Evolutionary conservation across 2,113 vertebrate genomes (phyloP).

Genomic region (Taurulus bubalis): DNA sequence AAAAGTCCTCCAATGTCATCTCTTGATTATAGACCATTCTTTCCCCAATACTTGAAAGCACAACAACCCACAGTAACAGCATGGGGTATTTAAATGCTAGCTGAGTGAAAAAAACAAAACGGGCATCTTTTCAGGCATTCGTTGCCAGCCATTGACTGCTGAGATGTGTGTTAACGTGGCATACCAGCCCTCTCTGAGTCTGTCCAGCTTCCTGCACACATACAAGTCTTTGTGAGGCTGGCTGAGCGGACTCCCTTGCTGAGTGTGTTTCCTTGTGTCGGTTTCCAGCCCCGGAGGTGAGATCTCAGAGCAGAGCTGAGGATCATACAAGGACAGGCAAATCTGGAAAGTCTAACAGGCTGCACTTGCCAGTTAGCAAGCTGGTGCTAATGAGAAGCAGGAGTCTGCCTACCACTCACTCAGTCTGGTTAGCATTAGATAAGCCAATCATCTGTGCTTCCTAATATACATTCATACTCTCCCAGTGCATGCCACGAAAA

Average conservation of each 20-base stretch:
- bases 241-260: constrained; percentile 40
- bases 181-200: constrained; percentile 54
- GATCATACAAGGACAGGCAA: constrained; percentile 55
- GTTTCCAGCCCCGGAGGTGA: constrained; percentile 65
- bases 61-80: constrained; percentile 8
- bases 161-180: constrained; percentile 62
- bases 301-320: constrained; percentile 48
- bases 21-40: not conserved
- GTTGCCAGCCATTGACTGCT: constrained; percentile 31
- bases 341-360: constrained; percentile 51
- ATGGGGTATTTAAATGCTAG: not conserved
- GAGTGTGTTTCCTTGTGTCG: constrained; percentile 57
- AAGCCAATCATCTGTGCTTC: constrained; percentile 31
- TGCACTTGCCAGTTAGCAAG: constrained; percentile 43
- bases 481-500: constrained; percentile 3
- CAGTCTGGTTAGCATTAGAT: constrained; percentile 49
- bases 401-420: constrained; percentile 22
- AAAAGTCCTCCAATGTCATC: not conserved
- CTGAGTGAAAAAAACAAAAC: not conserved
- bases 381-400: constrained; percentile 68
- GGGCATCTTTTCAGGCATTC: constrained; percentile 29
- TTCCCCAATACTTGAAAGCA: constrained; percentile 19
- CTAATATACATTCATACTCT: constrained; percentile 6
- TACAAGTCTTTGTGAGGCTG: constrained; percentile 15
- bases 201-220: constrained; percentile 54